Evolutionary conservation across 2,113 vertebrate genomes (phyloP), one percentile per base, ranked within the genome.

Genomic region (Indicator indicator): DNA sequence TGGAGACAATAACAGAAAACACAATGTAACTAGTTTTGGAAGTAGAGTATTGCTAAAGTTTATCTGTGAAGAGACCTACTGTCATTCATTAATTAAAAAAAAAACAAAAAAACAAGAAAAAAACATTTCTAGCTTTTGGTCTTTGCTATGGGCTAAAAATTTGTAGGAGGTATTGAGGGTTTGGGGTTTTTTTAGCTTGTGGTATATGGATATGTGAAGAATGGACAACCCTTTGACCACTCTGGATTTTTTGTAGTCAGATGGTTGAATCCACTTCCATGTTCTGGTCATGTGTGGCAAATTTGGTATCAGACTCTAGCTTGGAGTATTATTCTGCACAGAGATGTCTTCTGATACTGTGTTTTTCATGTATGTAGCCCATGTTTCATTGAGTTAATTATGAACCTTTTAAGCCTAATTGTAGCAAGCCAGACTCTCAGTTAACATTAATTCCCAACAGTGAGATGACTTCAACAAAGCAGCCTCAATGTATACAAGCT

Each of bases 301-400:
- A 44, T 73, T 48, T 62, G 32, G 33, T 58, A 14, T 55, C 77
- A 54, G 65, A 21, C 27, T 64, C 77, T 2, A 46, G 13, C 56
- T 76, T 42, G 32, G 24, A 69, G 48, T 9, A 11, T 17, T 50
- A 5, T 8, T 46, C 60, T 59, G 58, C 54, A 30, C 33, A n/a
- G 38, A 72, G 33, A 0, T 32, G 19, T 11, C 12, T 67, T 80
- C 68, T 69, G 40, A 6, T 16, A 5, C 30, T 13, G 5, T 8
- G 36, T 18, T 68, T 65, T 59, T 27, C 28, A 7, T 11, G 15
- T 5, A 7, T 11, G 15, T 5, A 52, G 21, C 16, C n/a, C 17
- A 4, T 0, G 0, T 48, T 84, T 71, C 18, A 11, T 8, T 19
- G 15, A 10, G 58, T 16, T 46, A 7, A 56, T 58, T 56, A 42